Percentiles rank a stretch among this genome's conserved stretches.
Evolutionary conservation across 2,113 vertebrate genomes (phyloP).

Genomic region (Ibidorhyncha struthersii): DNA sequence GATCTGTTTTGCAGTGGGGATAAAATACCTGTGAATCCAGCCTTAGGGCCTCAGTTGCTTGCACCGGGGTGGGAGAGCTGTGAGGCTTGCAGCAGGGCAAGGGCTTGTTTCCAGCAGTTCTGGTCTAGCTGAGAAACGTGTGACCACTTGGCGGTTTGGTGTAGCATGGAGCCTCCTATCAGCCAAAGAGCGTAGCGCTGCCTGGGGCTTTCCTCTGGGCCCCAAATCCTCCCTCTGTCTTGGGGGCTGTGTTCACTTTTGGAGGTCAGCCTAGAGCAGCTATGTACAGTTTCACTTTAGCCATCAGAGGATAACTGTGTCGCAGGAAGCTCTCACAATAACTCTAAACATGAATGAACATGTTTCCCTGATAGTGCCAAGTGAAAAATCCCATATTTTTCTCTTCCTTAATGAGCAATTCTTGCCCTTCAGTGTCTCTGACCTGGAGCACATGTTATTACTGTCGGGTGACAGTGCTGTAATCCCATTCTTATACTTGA

Average conservation of each 20-base stretch:
- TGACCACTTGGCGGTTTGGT: rapidly evolving
- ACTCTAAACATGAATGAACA: slow-evolving; percentile 7
- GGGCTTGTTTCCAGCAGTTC: not conserved
- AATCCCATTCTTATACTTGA: slow-evolving; percentile 35
- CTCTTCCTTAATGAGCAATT: slow-evolving; percentile 16
- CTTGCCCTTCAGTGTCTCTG: not conserved
- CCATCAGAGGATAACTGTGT: not conserved
- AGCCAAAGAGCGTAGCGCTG: not conserved
- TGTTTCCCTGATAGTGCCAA: slow-evolving; percentile 21
- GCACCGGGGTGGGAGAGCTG: rapidly evolving
- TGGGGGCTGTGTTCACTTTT: not conserved
- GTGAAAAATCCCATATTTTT: not conserved
- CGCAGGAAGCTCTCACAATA: not conserved
- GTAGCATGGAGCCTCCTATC: rapidly evolving
- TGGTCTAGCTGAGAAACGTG: not conserved
- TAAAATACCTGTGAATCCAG: not conserved
- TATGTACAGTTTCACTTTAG: not conserved
- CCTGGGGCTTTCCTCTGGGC: not conserved
- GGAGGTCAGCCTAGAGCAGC: not conserved
- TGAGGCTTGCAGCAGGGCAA: not conserved
- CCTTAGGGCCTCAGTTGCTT: rapidly evolving
- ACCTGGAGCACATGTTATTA: slow-evolving; percentile 14
- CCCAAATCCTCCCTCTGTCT: not conserved
- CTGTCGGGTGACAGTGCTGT: not conserved
- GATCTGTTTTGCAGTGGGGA: not conserved